These are phyloP conservation scores for Fulica atra DNA, from an alignment of 2,113 vertebrate genomes.

Conservation along the genomic window DNA sequence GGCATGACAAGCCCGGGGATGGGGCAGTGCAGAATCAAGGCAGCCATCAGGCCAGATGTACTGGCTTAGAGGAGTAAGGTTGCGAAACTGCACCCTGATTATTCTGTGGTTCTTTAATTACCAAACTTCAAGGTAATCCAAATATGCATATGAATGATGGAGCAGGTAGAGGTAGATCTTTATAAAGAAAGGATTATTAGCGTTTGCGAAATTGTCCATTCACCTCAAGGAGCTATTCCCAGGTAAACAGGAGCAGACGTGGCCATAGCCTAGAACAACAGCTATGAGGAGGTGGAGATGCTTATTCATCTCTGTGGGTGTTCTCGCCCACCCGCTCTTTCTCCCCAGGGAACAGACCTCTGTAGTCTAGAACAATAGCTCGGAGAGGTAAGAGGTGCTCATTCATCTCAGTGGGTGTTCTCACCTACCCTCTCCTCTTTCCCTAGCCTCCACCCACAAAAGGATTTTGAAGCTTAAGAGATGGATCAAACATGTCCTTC, in stretches of 20 bases:
- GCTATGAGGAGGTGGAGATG: slow-evolving; percentile 10
- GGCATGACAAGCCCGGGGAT: not conserved
- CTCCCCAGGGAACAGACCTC: slow-evolving; percentile 34
- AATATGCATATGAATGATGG: not conserved
- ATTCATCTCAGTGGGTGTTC: slow-evolving; percentile 64
- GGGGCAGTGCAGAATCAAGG: not conserved
- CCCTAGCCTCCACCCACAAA: not conserved
- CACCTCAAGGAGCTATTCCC: not conserved
- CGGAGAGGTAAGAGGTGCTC: not conserved
- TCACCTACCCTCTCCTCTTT: not conserved
- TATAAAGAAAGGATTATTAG: not conserved
- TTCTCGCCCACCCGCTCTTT: not conserved
- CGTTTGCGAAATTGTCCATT: not conserved
- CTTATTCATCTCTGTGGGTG: slow-evolving; percentile 54
- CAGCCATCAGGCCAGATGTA: not conserved
- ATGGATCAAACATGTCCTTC: not conserved
- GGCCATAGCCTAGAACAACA: not conserved
- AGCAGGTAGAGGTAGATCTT: slow-evolving; percentile 28
- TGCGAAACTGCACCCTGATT: slow-evolving; percentile 1
- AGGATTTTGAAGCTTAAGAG: not conserved
- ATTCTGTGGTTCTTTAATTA: slow-evolving; percentile 15
- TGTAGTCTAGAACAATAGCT: slow-evolving; percentile 11
- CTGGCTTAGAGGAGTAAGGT: not conserved
- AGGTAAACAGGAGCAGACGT: not conserved
- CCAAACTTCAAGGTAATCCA: slow-evolving; percentile 30